A percentile compares a stretch with the other conserved stretches of the same genome.
These are phyloP conservation scores for Drosophila multiciliata DNA, from an alignment of 2,888 invertebrate species.

Conservation along the genomic window DNA sequence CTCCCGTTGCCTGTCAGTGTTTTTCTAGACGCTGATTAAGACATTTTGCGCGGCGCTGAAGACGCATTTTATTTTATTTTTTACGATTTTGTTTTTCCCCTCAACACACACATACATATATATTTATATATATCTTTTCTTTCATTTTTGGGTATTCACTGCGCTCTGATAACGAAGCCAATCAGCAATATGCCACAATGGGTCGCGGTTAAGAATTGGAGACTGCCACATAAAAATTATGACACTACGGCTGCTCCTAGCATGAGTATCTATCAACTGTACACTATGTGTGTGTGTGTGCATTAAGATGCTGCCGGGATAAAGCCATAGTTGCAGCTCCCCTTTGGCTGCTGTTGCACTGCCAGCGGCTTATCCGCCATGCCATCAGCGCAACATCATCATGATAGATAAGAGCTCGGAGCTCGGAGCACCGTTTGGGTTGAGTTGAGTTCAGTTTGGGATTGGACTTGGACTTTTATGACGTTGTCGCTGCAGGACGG, in stretches of 20 bases:
- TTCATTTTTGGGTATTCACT: conserved; percentile 23
- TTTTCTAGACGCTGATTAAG: conserved; percentile 63
- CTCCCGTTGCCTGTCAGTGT: not conserved
- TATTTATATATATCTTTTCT: conserved; percentile 8
- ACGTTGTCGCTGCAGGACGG: conserved; percentile 46
- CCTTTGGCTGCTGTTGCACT: conserved; percentile 8
- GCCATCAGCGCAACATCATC: conserved; percentile 77
- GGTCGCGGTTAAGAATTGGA: conserved; percentile 13
- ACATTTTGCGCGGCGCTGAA: conserved; percentile 55
- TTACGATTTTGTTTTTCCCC: conserved; percentile 21
- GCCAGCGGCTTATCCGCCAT: conserved; percentile 61
- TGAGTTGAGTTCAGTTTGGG: conserved; percentile 22
- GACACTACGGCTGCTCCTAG: conserved; percentile 61
- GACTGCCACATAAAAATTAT: conserved; percentile 70
- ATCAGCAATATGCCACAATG: conserved; percentile 47
- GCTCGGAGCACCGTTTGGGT: conserved; percentile 11
- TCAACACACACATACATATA: conserved; percentile 3
- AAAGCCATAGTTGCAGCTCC: conserved; percentile 28
- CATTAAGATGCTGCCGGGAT: conserved; percentile 55
- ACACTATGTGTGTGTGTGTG: conserved; percentile 15
- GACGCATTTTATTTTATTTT: conserved; percentile 39
- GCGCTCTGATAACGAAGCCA: conserved; percentile 66
- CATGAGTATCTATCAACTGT: conserved; percentile 14
- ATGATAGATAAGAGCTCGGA: conserved; percentile 67
- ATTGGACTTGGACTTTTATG: conserved; percentile 57